Base-by-base conservation (phyloP, 2,888 invertebrate species). In the Hirudinaria manillensis region DNA sequence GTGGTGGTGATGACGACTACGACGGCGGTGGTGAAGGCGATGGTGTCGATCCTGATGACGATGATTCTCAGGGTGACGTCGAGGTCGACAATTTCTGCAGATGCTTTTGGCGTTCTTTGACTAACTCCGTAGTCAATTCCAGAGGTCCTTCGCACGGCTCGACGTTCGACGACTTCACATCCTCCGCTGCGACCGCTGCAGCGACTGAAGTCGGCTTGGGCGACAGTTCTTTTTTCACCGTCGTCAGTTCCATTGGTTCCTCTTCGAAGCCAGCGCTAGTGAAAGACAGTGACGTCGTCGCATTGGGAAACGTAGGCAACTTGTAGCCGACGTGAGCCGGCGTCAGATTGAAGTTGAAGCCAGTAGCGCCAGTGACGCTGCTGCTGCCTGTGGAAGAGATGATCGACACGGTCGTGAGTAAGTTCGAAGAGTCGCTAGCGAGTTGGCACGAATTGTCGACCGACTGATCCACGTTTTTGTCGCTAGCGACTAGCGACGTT, bases 111-210 rank as follows among this genome's bases (percentile, higher is more conserved):
- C 75, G 29, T 10, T 51, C 70, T 32, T 75, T 61, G 4, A 75
- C 75, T 51, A 51, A 34, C 4, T 53, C 27, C 2, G 75, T 75
- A 3, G 75, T 75, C 70, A 75, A 24, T 55, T 75, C 75, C 51
- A 75, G 32, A 10, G 75, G 75, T 27, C 36, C 70, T 19, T 75
- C 75, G 56, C 55, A 24, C 38, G 45, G 34, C n/a, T 38, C 38
- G 36, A 36, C 68, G 27, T 34, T 36, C 21, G 36, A 29, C 10
- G n/a, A 27, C 16, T 21, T 3, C 0, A 21, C 21, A 19, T 56
- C 34, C 24, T 16, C 32, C 19, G 21, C 29, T 16, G 24, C 34
- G 19, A 19, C 29, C 38, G 21, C 16, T 10, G 16, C 38, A 24
- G 13, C 65, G 66, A 45, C 74, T 32, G 13, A 56, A 32, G 0